Base-by-base conservation (phyloP, 1,140 invertebrate genomes). In the Drosophila tristis region DNA sequence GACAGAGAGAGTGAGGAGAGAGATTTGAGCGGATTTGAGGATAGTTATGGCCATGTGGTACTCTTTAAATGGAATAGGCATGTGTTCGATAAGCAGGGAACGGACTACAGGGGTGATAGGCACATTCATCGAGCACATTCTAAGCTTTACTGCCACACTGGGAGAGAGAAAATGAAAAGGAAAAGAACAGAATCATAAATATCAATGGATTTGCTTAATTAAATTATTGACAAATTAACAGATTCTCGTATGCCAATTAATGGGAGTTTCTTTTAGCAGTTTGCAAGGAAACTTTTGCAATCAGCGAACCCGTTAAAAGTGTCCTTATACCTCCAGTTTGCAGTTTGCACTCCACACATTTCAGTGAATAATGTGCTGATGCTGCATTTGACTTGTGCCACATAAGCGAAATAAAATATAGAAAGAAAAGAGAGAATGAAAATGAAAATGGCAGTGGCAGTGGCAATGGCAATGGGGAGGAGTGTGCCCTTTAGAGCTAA, bases 351-450 rank as follows among this genome's bases (percentile, higher is more conserved):
- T 39, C 39, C 45, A 56, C 51, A 68, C 63, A 57, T 35, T 31
- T 25, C 51, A 64, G 58, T 51, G 65, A 63, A 78, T 47, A 62
- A 78, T 81, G 59, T 71, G 76, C 75, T 79, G 72, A 84, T 79
- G 66, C 80, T 61, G 82, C 82, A 65, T 49, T 68, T 78, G 73
- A 61, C 35, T 65, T 75, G 62, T 64, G 43, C 58, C 71, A 64
- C 68, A 39, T 39, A 39, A 39, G 35, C 35, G 35, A 39, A 39
- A 39, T 39, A 39, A 39, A 39, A 39, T 39, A 13, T 39, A 11
- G 4, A 13, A 39, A 11, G 13, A 62, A 74, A 68, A 74, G 0
- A 39, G 3, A 11, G 11, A 11, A 35, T 25, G 42, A 60, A 66
- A 51, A 49, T 35, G 26, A 35, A 50, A 35, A 58, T 26, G 4